These are phyloP conservation scores for Habrosyne pyritoides DNA, from an alignment of 2,888 invertebrate genomes.

Conservation along the genomic window DNA sequence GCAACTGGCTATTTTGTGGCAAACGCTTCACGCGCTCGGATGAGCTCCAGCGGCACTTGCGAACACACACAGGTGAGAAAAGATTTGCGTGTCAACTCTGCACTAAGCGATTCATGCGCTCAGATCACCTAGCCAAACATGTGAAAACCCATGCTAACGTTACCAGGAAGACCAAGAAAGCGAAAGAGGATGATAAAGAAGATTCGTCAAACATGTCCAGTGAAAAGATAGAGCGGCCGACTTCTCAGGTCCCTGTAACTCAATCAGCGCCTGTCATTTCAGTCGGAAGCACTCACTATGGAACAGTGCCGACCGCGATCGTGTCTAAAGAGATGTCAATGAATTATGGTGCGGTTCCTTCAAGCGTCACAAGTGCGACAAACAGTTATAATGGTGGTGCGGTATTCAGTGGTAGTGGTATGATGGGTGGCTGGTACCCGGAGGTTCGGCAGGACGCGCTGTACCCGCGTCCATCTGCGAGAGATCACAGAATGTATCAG, in stretches of 20 bases:
- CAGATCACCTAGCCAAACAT: conserved; percentile 97
- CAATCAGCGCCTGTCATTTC: conserved; percentile 26
- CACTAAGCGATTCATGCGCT: conserved; percentile 95
- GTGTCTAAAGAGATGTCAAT: conserved; percentile 53
- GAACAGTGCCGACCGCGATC: conserved; percentile 56
- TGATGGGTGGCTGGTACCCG: conserved; percentile 66
- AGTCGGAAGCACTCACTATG: conserved; percentile 64
- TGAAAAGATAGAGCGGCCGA: conserved; percentile 44
- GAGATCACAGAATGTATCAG: conserved; percentile 69
- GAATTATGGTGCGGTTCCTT: conserved; percentile 62
- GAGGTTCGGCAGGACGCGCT: conserved; percentile 66
- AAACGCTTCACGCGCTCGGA: conserved; percentile 96
- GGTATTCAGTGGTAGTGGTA: conserved; percentile 52
- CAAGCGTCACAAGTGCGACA: conserved; percentile 48
- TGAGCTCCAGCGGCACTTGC: conserved; percentile 93
- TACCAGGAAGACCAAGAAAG: conserved; percentile 77
- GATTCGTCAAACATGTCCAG: conserved; percentile 49
- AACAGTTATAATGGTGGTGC: conserved; percentile 53
- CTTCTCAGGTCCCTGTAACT: conserved; percentile 17
- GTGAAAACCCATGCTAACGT: conserved; percentile 92
- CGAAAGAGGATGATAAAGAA: conserved; percentile 71
- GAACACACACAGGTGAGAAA: conserved; percentile 96
- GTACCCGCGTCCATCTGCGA: conserved; percentile 57
- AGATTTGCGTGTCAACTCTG: conserved; percentile 94
- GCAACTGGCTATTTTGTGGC: conserved; percentile 94